phyloP scores from a whole-genome alignment of 2,888 invertebrate genomes.

The Steinernema scapterisci region DNA sequence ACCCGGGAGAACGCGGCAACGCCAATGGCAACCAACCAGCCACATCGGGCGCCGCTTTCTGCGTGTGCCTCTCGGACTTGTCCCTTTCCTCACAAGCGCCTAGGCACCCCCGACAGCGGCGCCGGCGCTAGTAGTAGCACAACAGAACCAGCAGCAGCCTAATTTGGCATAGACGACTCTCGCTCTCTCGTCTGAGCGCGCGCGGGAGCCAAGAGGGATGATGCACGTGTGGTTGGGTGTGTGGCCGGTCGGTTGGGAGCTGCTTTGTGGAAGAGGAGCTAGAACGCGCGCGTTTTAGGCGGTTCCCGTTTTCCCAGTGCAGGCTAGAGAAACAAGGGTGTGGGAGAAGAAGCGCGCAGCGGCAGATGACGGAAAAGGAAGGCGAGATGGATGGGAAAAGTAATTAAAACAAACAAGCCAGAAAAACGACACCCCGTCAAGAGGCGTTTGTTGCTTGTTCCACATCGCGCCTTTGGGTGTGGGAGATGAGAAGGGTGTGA shows the following conservation, averaged over 20 bases:
- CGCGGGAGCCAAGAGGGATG: neutral
- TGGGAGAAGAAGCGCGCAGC: no score
- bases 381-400: constrained; percentile 26
- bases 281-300: no score
- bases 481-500: no score
- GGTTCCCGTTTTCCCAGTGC: no score
- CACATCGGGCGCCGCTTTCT: neutral
- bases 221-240: neutral
- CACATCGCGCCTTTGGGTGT: no score
- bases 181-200: constrained; percentile 3
- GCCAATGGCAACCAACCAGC: constrained; percentile 15
- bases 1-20: neutral
- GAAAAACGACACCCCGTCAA: neutral
- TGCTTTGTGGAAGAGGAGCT: no score
- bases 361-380: neutral
- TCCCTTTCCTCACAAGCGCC: no score
- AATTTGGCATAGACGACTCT: constrained; percentile 29
- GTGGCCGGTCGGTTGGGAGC: no score
- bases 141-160: neutral
- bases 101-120: neutral
- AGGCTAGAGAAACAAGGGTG: no score
- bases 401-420: constrained; percentile 27
- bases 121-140: neutral
- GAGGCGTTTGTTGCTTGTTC: neutral
- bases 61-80: no score